Percentiles rank a stretch among this genome's conserved stretches.
Evolutionary conservation across 2,797 vertebrate species (phyloP).

Genomic region (Darevskia mixta): DNA sequence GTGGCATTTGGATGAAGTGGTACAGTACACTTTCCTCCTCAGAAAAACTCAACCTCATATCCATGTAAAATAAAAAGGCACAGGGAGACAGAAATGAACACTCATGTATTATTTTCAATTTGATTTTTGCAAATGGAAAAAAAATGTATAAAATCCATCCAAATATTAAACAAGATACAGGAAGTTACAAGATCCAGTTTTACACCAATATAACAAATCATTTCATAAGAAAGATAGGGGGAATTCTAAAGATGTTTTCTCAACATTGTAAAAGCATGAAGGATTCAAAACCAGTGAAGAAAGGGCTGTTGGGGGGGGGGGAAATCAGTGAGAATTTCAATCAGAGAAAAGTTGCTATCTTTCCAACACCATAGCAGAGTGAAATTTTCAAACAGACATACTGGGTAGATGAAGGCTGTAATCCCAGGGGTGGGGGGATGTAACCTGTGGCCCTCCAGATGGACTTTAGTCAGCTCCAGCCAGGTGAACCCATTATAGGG

Average conservation of each 20-base stretch:
- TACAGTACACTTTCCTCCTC: background rate
- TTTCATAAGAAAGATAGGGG: constrained; percentile 57
- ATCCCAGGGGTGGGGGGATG: background rate
- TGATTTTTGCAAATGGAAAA: constrained; percentile 66
- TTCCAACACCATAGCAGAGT: constrained; percentile 70
- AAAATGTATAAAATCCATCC: constrained; percentile 68
- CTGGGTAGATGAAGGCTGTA: constrained; percentile 58
- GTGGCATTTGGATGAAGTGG: background rate
- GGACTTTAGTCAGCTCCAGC: too few species aligned
- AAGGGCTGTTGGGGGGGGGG: background rate
- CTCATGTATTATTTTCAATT: constrained; percentile 59
- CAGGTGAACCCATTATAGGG: too few species aligned
- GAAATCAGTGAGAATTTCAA: constrained; percentile 36
- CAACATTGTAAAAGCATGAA: constrained; percentile 36
- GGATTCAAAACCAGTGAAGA: constrained; percentile 10
- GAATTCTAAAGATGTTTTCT: constrained; percentile 54
- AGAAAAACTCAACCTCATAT: background rate
- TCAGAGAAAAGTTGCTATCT: constrained; percentile 38
- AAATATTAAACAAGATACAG: constrained; percentile 69
- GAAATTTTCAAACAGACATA: constrained; percentile 55
- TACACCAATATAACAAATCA: constrained; percentile 61
- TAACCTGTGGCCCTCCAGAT: too few species aligned
- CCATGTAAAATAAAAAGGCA: background rate
- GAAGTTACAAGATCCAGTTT: constrained; percentile 73
- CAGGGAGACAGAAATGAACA: constrained; percentile 41